phyloP scores from a whole-genome alignment of 2,113 vertebrate genomes.

The Pseudolaguvia tuberculata region DNA sequence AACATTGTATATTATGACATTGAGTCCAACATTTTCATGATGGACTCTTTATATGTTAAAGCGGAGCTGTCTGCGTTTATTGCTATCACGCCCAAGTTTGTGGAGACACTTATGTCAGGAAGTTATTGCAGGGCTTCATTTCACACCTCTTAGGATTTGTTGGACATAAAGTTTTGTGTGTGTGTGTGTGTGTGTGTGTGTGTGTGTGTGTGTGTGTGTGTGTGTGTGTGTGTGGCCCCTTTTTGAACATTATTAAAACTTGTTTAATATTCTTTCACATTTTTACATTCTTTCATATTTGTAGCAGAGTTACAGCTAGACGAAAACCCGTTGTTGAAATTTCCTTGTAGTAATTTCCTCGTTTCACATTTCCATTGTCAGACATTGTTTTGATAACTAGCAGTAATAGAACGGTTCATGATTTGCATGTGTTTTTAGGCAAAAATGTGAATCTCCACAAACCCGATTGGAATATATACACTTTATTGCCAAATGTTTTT shows the following conservation, averaged over 20 bases:
- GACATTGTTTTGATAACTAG: no score
- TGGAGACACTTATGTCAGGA: constrained; percentile 33
- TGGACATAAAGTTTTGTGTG: not conserved
- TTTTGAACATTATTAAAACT: not conserved
- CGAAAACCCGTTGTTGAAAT: no score
- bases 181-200: not conserved
- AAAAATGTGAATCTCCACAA: no score
- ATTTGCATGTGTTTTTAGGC: no score
- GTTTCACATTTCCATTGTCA: no score
- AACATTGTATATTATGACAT: constrained; percentile 72
- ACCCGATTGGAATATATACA: no score
- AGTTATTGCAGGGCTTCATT: constrained; percentile 22
- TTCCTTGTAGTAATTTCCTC: no score
- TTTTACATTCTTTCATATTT: no score
- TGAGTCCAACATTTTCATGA: constrained; percentile 70
- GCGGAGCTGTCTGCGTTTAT: constrained; percentile 42
- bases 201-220: not conserved
- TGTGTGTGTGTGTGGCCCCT: no score
- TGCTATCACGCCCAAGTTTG: constrained; percentile 22
- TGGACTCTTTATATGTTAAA: constrained; percentile 58
- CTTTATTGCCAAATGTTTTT: no score
- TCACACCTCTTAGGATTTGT: constrained; percentile 9
- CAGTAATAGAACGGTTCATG: no score
- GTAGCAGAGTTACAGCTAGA: no score
- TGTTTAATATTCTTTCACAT: not conserved